Conservation (phyloP, 2,797 vertebrate genomes). For the Leucoraja ocellata region DNA sequence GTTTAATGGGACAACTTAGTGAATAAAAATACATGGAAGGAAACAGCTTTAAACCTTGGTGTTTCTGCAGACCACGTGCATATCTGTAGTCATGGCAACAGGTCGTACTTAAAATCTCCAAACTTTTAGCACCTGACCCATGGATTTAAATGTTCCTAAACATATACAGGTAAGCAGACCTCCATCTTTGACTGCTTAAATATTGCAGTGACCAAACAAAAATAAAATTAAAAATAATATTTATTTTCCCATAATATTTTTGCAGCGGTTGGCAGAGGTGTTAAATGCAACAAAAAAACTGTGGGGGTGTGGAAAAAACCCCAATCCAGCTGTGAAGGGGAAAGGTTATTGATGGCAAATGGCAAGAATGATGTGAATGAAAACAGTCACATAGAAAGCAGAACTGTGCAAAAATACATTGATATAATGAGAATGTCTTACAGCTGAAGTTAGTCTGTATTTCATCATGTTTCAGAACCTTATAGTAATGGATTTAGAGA, state of each 20-base stretch:
- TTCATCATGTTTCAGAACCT: slow-evolving; percentile 1
- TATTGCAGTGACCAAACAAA: not conserved
- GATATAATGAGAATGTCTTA: not conserved
- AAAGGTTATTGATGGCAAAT: slow-evolving; percentile 35
- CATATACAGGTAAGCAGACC: not conserved
- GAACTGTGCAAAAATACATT: slow-evolving; percentile 18
- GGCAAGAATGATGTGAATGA: slow-evolving; percentile 31
- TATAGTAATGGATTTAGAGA: slow-evolving; percentile 15
- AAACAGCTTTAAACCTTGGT: not conserved
- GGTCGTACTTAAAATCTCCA: not conserved
- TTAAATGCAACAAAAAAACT: slow-evolving; percentile 10
- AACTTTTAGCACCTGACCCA: not conserved
- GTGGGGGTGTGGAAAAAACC: not conserved
- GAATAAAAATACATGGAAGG: not conserved
- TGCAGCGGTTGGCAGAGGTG: not conserved
- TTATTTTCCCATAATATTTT: slow-evolving; percentile 23
- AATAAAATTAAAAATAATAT: not conserved
- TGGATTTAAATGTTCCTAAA: not conserved
- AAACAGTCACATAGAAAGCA: slow-evolving; percentile 29
- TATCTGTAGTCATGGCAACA: not conserved
- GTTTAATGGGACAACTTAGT: not conserved
- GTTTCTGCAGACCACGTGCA: not conserved
- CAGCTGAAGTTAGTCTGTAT: slow-evolving; percentile 28
- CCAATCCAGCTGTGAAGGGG: slow-evolving; percentile 30
- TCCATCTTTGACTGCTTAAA: not conserved